Conservation (phyloP, 2,113 vertebrate species). For the Camelus dromedarius region DNA sequence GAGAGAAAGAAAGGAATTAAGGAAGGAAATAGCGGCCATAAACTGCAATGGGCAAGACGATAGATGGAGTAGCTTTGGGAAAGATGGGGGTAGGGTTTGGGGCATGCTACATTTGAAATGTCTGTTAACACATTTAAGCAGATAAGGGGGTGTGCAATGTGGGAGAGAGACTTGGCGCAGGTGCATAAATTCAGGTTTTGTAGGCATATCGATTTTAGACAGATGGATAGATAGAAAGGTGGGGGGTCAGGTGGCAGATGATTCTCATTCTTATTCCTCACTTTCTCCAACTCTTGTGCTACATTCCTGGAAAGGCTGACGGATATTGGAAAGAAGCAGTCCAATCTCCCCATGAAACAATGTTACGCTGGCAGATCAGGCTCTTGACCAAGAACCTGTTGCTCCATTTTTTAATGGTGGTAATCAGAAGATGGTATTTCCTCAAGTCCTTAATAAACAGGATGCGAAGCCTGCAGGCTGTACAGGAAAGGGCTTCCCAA, state of each 20-base stretch:
- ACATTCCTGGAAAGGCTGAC: constrained; percentile 1
- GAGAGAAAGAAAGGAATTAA: not conserved
- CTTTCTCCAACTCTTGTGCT: not conserved
- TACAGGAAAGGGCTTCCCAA: not conserved
- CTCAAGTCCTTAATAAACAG: not conserved
- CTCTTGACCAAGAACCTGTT: not conserved
- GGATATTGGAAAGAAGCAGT: not conserved
- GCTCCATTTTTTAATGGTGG: constrained; percentile 18
- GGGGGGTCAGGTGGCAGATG: fast-evolving
- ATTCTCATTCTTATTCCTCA: not conserved
- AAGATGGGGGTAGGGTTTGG: not conserved
- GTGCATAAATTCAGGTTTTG: too few species aligned
- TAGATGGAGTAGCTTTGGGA: not conserved
- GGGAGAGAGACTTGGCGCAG: not conserved
- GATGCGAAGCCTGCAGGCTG: not conserved
- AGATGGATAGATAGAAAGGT: not conserved
- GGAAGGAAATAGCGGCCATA: not conserved
- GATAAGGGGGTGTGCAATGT: not conserved
- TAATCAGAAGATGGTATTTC: not conserved
- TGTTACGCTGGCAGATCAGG: not conserved
- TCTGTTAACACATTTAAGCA: not conserved
- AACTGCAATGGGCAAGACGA: fast-evolving
- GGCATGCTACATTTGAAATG: not conserved
- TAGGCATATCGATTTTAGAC: not conserved
- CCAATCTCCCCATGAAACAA: not conserved